Percentiles rank a stretch among this genome's conserved stretches.
These are phyloP conservation scores for Nyctereutes procyonoides DNA, from an alignment of 2,113 vertebrate species.

Conservation along the genomic window DNA sequence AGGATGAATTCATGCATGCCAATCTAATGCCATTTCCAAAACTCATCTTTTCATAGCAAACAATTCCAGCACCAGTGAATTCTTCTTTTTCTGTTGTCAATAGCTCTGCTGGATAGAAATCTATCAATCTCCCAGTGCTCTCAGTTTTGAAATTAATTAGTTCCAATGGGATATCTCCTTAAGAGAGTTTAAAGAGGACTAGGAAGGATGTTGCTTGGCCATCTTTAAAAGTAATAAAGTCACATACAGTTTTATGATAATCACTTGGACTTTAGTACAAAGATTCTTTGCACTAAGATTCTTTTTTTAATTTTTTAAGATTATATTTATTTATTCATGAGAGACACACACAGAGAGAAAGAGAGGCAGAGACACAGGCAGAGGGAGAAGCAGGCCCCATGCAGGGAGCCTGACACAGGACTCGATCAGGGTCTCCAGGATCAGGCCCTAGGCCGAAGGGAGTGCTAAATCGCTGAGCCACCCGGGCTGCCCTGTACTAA, in stretches of 20 bases:
- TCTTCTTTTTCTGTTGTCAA: constrained; percentile 75
- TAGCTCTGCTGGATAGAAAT: constrained; percentile 83
- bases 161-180: constrained; percentile 74
- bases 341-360: no score
- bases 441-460: no score
- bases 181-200: constrained; percentile 71
- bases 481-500: background rate
- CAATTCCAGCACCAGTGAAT: constrained; percentile 68
- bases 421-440: no score
- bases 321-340: no score
- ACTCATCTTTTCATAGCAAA: constrained; percentile 68
- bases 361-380: no score
- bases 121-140: constrained; percentile 72
- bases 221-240: constrained; percentile 78
- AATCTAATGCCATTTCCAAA: constrained; percentile 75
- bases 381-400: no score
- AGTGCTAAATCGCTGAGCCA: no score
- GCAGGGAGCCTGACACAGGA: no score
- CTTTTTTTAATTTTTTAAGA: background rate
- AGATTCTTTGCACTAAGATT: constrained; percentile 73
- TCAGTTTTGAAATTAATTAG: constrained; percentile 84
- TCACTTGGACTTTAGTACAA: constrained; percentile 77
- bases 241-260: constrained; percentile 76
- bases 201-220: constrained; percentile 66
- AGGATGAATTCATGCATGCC: constrained; percentile 44